Evolutionary conservation across 2,888 invertebrate species (phyloP).

Genomic region (Tipula confusa): DNA sequence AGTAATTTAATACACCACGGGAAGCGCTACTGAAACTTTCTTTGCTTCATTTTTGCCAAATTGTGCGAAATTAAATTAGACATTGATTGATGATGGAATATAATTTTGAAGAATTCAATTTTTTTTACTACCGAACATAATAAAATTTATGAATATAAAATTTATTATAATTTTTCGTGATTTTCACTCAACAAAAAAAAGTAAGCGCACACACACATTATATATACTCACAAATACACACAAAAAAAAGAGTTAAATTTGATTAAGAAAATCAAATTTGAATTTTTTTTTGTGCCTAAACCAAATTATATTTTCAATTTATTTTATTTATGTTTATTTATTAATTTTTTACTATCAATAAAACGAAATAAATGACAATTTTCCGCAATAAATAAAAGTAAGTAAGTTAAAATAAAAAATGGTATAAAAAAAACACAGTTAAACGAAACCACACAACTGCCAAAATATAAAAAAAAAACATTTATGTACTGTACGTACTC

Average conservation of each 20-base stretch:
- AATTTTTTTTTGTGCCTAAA: not conserved
- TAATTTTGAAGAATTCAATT: not conserved
- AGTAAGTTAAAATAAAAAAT: not conserved
- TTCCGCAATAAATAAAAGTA: not conserved
- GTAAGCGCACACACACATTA: not conserved
- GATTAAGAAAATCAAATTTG: not conserved
- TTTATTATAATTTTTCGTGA: not conserved
- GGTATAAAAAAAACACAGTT: no score
- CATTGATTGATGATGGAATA: not conserved
- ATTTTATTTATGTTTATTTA: no score
- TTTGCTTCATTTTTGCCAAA: no score
- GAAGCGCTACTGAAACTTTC: no score
- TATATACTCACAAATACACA: no score
- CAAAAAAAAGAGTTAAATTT: not conserved
- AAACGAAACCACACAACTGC: not conserved
- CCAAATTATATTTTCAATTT: not conserved
- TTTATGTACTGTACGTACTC: not conserved
- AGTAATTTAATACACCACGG: no score
- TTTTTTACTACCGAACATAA: not conserved
- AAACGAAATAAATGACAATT: not conserved
- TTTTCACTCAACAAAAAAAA: not conserved
- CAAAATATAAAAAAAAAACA: not conserved
- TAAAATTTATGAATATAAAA: not conserved
- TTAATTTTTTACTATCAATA: not conserved
- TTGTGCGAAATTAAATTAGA: conserved; percentile 1